phyloP scores from a whole-genome alignment of 2,888 invertebrate genomes.

The Mythimna lalbum region DNA sequence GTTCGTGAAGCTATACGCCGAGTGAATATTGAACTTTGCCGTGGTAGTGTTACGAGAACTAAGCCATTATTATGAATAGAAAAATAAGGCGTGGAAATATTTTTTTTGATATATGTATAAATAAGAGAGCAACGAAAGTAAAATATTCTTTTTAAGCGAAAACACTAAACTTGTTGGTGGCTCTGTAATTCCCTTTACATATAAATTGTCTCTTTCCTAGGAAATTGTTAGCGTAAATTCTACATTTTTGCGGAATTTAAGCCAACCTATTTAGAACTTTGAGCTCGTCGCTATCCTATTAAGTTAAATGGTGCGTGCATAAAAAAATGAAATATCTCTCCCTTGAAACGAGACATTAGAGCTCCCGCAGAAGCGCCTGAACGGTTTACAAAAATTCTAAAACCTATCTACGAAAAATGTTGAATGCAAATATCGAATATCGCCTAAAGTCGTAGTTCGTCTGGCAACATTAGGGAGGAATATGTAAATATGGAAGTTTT shows the following conservation, averaged over 20 bases:
- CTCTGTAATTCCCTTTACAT: not conserved
- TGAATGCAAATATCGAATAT: constrained; percentile 40
- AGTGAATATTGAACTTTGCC: constrained; percentile 57
- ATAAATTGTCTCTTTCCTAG: constrained; percentile 8
- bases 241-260: constrained; percentile 25
- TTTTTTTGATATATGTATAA: not conserved
- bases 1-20: constrained; percentile 49
- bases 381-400: constrained; percentile 33
- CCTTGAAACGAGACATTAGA: constrained; percentile 21
- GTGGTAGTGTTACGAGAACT: constrained; percentile 32
- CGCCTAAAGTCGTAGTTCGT: constrained; percentile 23
- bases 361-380: constrained; percentile 12
- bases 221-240: constrained; percentile 12
- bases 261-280: constrained; percentile 36
- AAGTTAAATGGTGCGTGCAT: constrained; percentile 46
- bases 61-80: constrained; percentile 17
- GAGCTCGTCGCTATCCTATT: constrained; percentile 32
- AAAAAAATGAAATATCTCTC: constrained; percentile 35
- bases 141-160: not conserved
- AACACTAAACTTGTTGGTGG: not conserved
- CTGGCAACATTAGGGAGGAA: constrained; percentile 61
- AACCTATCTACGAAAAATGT: constrained; percentile 21
- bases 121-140: not conserved
- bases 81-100: constrained; percentile 6
- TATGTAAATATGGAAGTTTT: constrained; percentile 82